phyloP scores from a whole-genome alignment of 2,888 invertebrate species.

The Drosophila algonquin region DNA sequence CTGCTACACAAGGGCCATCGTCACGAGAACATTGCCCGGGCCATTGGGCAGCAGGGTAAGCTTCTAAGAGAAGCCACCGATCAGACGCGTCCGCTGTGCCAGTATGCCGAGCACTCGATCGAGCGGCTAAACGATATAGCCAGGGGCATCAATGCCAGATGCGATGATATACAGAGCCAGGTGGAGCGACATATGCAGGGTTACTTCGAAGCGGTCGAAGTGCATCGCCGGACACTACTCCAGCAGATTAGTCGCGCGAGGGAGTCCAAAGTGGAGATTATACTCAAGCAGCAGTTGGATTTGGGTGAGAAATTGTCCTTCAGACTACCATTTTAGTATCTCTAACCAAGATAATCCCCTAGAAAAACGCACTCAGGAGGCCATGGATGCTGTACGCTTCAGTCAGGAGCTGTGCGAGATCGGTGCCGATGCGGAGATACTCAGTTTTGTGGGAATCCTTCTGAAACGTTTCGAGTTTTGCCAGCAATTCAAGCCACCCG shows the following conservation, averaged over 20 bases:
- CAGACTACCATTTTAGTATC: background rate
- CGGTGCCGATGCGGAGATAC: constrained; percentile 89
- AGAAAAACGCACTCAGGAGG: constrained; percentile 86
- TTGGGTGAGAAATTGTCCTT: constrained; percentile 71
- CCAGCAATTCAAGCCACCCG: constrained; percentile 85
- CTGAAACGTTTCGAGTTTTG: constrained; percentile 88
- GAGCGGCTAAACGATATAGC: constrained; percentile 84
- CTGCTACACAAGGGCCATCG: constrained; percentile 87
- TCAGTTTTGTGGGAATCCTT: constrained; percentile 88
- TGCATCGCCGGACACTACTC: constrained; percentile 86
- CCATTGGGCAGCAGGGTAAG: constrained; percentile 86
- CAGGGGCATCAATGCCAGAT: constrained; percentile 80
- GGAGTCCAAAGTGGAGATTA: constrained; percentile 85
- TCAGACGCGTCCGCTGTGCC: constrained; percentile 86
- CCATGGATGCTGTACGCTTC: constrained; percentile 87
- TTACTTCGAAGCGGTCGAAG: constrained; percentile 87
- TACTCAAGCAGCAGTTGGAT: constrained; percentile 85
- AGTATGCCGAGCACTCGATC: constrained; percentile 86
- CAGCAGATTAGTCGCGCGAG: constrained; percentile 84
- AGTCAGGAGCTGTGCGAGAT: constrained; percentile 87
- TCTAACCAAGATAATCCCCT: constrained; percentile 59
- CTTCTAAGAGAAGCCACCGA: constrained; percentile 86
- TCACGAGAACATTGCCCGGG: constrained; percentile 86
- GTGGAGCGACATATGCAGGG: constrained; percentile 88
- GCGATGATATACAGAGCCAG: constrained; percentile 84